phyloP scores from a whole-genome alignment of 2,888 invertebrate genomes.

The Apoda limacodes region DNA sequence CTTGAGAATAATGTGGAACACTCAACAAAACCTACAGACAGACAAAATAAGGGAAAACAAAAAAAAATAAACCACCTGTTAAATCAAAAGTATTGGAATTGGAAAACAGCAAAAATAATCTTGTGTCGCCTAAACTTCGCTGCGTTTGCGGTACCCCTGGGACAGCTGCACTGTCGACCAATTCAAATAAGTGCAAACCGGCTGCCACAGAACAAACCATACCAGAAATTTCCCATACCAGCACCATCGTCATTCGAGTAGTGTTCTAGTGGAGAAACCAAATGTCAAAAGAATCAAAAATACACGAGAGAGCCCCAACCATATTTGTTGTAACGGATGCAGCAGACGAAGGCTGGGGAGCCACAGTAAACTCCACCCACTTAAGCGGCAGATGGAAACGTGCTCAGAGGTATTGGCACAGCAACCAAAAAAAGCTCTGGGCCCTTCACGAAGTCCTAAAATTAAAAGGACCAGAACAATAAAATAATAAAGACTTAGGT shows the following conservation, averaged over 20 bases:
- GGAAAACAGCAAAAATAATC: slow-evolving; percentile 5
- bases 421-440: slow-evolving; percentile 12
- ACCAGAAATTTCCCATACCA: neutral
- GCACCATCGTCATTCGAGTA: too few relatives aligned
- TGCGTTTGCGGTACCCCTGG: slow-evolving; percentile 7
- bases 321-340: slow-evolving; percentile 15
- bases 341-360: slow-evolving; percentile 15
- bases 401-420: slow-evolving; percentile 10
- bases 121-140: slow-evolving; percentile 11
- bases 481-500: too few relatives aligned
- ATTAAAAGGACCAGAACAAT: too few relatives aligned
- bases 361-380: slow-evolving; percentile 10
- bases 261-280: slow-evolving; percentile 4
- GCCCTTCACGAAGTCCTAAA: slow-evolving; percentile 1
- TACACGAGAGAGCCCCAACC: slow-evolving; percentile 6
- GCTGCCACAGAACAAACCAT: slow-evolving; percentile 2
- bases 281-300: slow-evolving; percentile 4
- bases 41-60: too few relatives aligned
- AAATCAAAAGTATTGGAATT: too few relatives aligned
- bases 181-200: slow-evolving; percentile 5
- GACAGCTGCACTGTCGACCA: slow-evolving; percentile 5
- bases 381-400: slow-evolving; percentile 7
- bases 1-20: too few relatives aligned
- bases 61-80: too few relatives aligned
- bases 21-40: too few relatives aligned